Evolutionary conservation across 1,140 invertebrate genomes (phyloP), one percentile per base, ranked within the genome.

Genomic region (Leptoteleia sp.): DNA sequence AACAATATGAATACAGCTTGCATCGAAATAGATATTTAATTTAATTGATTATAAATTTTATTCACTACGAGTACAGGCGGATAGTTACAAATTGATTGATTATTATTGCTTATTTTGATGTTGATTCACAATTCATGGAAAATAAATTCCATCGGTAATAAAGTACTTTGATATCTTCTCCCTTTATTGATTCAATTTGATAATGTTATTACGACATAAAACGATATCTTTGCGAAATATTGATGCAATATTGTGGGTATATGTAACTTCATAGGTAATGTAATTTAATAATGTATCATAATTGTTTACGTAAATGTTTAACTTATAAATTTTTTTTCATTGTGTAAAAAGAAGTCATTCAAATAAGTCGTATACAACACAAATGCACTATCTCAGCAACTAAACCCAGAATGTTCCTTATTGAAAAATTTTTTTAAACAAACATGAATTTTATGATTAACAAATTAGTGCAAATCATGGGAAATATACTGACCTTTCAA

Each of bases 21-120:
- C 1, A 27, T 4, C 22, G 45, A 52, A 42, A 65, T 52, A 42
- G 43, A 65, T 62, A 62, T 65, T 52, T 43, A 65, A 65, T n/a
- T 52, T 31, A 52, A 48, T 62, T 48, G 16, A 62, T 48, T 38
- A 1, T 1, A 31, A 6, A 45, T 59, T 45, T 45, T 45, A 45
- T 45, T 27, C 25, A 31, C 0, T 5, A 17, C 29, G 9, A 4
- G 22, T 29, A 42, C 22, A n/a, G n/a, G n/a, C n/a, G n/a, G n/a
- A 17, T 22, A 0, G 5, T 1, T 2, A 19, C 6, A 4, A 25
- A 38, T 13, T 16, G 4, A 40, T 25, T 1, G 33, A 22, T 22
- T 5, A 22, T 35, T 52, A 15, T 11, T 11, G 16, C 31, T 35
- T 11, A 37, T 37, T 52, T 38, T 25, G 4, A 22, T 27, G 11